Evolutionary conservation across 2,888 invertebrate genomes (phyloP).

Genomic region (Drosophila longiperda): DNA sequence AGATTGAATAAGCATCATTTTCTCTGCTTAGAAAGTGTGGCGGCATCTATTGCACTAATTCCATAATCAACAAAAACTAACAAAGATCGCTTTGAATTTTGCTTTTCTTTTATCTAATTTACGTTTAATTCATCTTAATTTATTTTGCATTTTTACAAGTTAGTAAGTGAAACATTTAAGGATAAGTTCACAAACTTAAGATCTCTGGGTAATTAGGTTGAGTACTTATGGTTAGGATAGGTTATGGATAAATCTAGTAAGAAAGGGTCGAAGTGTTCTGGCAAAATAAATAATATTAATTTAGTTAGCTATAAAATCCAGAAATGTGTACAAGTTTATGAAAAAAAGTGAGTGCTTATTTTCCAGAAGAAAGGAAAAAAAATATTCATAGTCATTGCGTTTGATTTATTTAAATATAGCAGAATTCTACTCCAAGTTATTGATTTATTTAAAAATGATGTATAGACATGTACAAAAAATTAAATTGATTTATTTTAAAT

Average conservation of each 20-base stretch:
- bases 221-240: background rate
- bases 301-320: background rate
- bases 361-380: background rate
- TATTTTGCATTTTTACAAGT: background rate
- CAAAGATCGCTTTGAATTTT: slow-evolving; percentile 1
- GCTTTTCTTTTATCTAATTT: background rate
- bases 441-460: background rate
- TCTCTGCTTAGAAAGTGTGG: slow-evolving; percentile 68
- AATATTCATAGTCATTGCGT: background rate
- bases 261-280: background rate
- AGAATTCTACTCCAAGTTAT: background rate
- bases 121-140: background rate
- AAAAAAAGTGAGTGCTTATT: background rate
- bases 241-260: too few species aligned
- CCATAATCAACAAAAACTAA: slow-evolving; percentile 32
- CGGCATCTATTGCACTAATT: slow-evolving; percentile 41
- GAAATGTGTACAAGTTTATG: background rate
- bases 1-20: slow-evolving; percentile 69
- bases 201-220: background rate
- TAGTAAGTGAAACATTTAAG: background rate
- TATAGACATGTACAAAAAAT: too few species aligned
- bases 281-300: background rate
- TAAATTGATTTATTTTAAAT: background rate
- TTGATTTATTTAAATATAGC: background rate
- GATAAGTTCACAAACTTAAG: background rate